A percentile compares a stretch with the other conserved stretches of the same genome.
phyloP scores from a whole-genome alignment of 2,888 invertebrate species.

The Pedicia rivosa region DNA sequence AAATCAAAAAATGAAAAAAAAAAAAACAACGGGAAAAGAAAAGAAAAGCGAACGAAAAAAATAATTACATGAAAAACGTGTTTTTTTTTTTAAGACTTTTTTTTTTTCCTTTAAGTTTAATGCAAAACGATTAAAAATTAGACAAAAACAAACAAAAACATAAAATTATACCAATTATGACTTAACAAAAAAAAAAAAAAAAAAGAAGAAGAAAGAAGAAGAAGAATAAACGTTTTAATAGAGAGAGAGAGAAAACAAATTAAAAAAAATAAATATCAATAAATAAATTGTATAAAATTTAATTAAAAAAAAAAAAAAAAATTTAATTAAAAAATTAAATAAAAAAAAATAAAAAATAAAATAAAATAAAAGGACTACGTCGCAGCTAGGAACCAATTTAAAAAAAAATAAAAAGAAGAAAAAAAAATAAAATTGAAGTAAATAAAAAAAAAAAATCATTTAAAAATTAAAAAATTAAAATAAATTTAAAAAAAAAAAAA shows the following conservation, averaged over 20 bases:
- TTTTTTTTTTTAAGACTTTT: background rate
- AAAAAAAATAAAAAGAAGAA: background rate
- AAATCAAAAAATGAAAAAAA: conserved; percentile 1
- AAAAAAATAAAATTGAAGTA: background rate
- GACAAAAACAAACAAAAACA: conserved; percentile 1
- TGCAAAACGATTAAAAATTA: background rate
- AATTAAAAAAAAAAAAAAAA: conserved; percentile 1
- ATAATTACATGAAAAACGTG: too few relatives aligned
- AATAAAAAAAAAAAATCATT: too few relatives aligned
- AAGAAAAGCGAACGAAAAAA: too few relatives aligned
- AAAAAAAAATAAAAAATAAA: conserved; percentile 1
- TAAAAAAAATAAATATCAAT: background rate
- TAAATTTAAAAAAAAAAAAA: conserved; percentile 1
- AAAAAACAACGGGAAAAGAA: too few relatives aligned
- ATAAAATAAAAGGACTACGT: conserved; percentile 2
- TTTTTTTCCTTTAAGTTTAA: background rate
- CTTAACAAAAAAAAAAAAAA: background rate
- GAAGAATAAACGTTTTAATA: too few relatives aligned
- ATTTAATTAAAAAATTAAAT: background rate
- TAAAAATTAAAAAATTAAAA: background rate
- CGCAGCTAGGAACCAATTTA: conserved; percentile 6
- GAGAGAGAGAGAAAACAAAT: too few relatives aligned
- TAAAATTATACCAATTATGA: background rate
- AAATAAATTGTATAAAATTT: conserved; percentile 1
- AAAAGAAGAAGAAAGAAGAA: too few relatives aligned